Conservation (phyloP, 1,140 invertebrate species). For the Neodiprion virginianus region DNA sequence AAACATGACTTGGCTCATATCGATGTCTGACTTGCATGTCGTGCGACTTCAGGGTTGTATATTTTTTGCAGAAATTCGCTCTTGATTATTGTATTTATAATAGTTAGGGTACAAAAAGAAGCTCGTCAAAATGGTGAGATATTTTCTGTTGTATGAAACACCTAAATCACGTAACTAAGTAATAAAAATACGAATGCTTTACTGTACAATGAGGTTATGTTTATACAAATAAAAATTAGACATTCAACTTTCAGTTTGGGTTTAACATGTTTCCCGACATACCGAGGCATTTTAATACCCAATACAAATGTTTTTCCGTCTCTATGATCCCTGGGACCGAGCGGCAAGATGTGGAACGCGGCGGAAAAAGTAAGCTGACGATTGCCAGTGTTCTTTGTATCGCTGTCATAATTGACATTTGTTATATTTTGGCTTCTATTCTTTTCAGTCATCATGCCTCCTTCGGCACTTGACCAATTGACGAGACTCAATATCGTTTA, state of each 20-base stretch:
- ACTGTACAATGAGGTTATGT: no score
- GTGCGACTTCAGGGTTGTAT: background rate
- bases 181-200: no score
- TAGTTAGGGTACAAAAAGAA: background rate
- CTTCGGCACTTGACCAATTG: constrained; percentile 91
- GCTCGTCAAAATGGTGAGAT: background rate
- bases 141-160: background rate
- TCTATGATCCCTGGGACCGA: constrained; percentile 96
- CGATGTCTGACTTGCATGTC: background rate
- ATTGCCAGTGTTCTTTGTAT: background rate
- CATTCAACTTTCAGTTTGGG: constrained; percentile 67
- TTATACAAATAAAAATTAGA: background rate
- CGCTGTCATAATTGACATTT: constrained; percentile 12
- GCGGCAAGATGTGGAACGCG: constrained; percentile 94
- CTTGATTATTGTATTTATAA: background rate
- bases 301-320: constrained; percentile 92
- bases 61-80: background rate
- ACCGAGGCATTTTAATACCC: constrained; percentile 80
- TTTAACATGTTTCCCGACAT: constrained; percentile 87
- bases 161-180: no score
- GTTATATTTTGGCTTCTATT: constrained; percentile 20
- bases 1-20: background rate
- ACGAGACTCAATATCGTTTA: constrained; percentile 97
- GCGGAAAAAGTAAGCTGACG: constrained; percentile 88
- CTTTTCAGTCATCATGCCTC: constrained; percentile 94